Percentiles rank a stretch among this genome's conserved stretches.
These are phyloP conservation scores for Clinocottus analis DNA, from an alignment of 2,113 vertebrate species.

Conservation along the genomic window DNA sequence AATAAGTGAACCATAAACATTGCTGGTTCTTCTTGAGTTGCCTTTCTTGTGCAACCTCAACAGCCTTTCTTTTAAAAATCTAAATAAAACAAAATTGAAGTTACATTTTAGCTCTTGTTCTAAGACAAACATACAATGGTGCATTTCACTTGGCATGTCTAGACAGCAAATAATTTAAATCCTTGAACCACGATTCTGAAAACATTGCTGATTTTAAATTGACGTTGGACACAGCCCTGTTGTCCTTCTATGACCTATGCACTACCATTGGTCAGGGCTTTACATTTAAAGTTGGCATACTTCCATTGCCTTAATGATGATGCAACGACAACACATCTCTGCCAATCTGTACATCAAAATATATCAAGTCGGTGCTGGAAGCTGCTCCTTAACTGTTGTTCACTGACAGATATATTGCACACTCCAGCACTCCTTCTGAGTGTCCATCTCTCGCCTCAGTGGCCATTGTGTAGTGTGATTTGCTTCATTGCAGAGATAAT, in stretches of 20 bases:
- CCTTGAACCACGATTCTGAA: neutral
- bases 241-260: neutral
- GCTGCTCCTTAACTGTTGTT: neutral
- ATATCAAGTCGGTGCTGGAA: slow-evolving; percentile 19
- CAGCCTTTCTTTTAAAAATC: neutral
- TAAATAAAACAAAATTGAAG: neutral
- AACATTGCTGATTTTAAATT: neutral
- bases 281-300: slow-evolving; percentile 12
- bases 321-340: neutral
- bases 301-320: slow-evolving; percentile 23
- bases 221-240: neutral
- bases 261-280: neutral
- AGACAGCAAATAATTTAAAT: slow-evolving; percentile 1
- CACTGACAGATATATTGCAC: slow-evolving; percentile 38
- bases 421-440: slow-evolving; percentile 32
- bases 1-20: neutral
- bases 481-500: slow-evolving; percentile 51
- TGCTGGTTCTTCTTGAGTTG: neutral
- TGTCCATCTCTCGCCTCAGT: slow-evolving; percentile 30
- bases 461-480: slow-evolving; percentile 39
- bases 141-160: neutral
- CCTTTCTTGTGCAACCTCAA: neutral
- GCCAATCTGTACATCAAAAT: slow-evolving; percentile 29
- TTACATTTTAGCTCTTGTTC: neutral
- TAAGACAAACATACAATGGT: neutral